Conservation (phyloP, 2,888 invertebrate genomes). For the Melanotus villosus region DNA sequence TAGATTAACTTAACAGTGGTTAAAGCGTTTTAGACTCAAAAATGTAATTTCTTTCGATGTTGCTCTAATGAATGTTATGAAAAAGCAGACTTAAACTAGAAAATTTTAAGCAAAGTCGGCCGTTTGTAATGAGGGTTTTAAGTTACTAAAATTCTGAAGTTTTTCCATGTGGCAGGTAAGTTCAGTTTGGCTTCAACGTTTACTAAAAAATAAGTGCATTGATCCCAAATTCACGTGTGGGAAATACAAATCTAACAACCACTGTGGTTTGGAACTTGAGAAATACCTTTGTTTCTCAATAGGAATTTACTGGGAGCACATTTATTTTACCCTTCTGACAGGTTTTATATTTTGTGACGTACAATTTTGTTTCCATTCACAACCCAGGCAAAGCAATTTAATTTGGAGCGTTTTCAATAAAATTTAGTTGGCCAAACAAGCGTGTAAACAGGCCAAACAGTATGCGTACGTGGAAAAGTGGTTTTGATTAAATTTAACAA, state of each 20-base stretch:
- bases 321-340: slow-evolving; percentile 18
- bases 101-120: too few relatives aligned
- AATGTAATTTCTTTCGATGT: too few relatives aligned
- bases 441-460: neutral
- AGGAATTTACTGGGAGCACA: neutral
- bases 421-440: neutral
- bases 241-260: neutral
- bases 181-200: too few relatives aligned
- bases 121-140: too few relatives aligned
- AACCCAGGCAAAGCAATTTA: slow-evolving; percentile 12
- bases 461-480: neutral
- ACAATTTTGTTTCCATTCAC: slow-evolving; percentile 13
- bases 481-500: neutral
- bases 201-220: too few relatives aligned
- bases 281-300: slow-evolving; percentile 9
- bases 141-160: too few relatives aligned
- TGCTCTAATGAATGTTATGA: too few relatives aligned
- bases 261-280: slow-evolving; percentile 1
- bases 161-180: too few relatives aligned
- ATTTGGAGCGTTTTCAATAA: slow-evolving; percentile 8
- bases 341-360: slow-evolving; percentile 22
- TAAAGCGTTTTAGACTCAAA: too few relatives aligned
- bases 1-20: too few relatives aligned
- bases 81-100: too few relatives aligned
- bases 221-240: neutral